Conservation (phyloP, 53 echinoderm and acorn worm genomes). For the Henricia sp. region DNA sequence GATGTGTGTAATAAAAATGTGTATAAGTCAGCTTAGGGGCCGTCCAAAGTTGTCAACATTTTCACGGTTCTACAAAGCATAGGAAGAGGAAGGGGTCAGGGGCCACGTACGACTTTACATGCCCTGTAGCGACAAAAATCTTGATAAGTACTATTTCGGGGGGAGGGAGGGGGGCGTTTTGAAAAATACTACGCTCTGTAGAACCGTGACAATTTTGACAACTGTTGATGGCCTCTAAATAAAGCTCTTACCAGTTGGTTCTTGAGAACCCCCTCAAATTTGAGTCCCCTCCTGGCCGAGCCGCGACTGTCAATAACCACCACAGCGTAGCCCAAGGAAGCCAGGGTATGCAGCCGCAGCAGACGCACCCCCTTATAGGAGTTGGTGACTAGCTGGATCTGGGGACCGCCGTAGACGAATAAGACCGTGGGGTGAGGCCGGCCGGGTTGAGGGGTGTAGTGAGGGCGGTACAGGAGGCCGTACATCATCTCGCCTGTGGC, state of each 20-base stretch:
- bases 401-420: constrained; percentile 98
- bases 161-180: too few species aligned
- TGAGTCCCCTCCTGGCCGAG: constrained; percentile 83
- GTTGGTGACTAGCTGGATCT: constrained; percentile 98
- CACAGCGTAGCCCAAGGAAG: constrained; percentile 92
- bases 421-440: constrained; percentile 91
- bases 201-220: too few species aligned
- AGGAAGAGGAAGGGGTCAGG: too few species aligned
- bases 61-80: too few species aligned
- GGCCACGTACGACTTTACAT: too few species aligned
- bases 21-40: too few species aligned
- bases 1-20: too few species aligned
- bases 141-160: too few species aligned
- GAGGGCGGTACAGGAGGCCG: constrained; percentile 91
- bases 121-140: too few species aligned
- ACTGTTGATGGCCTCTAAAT: too few species aligned
- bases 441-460: constrained; percentile 75
- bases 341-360: constrained; percentile 87
- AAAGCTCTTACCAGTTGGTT: constrained; percentile 78
- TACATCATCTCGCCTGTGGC: constrained; percentile 85
- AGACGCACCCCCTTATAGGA: constrained; percentile 92
- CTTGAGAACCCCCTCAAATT: constrained; percentile 94
- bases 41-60: too few species aligned
- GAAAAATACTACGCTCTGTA: too few species aligned
- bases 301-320: constrained; percentile 93